Conservation (phyloP, 2,888 invertebrate genomes). For the Leucophenga maculata region DNA sequence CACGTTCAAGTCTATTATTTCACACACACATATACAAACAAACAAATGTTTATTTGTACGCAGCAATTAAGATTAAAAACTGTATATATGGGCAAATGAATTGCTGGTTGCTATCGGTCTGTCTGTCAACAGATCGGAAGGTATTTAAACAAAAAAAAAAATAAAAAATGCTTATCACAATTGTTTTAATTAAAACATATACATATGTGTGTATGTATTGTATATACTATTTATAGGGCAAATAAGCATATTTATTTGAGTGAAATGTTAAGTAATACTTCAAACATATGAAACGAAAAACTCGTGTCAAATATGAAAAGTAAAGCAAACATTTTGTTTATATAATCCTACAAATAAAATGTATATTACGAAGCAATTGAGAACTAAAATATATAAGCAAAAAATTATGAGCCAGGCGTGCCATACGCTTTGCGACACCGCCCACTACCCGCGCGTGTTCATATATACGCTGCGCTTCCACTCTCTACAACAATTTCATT, state of each 20-base stretch:
- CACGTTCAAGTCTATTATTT: no score
- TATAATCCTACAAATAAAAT: no score
- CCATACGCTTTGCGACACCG: slow-evolving; percentile 1
- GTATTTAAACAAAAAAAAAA: not conserved
- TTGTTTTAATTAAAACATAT: not conserved
- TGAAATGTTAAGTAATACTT: no score
- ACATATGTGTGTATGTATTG: not conserved
- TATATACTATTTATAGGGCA: not conserved
- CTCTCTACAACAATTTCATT: not conserved
- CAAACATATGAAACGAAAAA: no score
- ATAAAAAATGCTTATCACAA: slow-evolving; percentile 19
- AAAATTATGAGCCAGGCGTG: slow-evolving; percentile 12
- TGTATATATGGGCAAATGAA: not conserved
- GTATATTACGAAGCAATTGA: no score
- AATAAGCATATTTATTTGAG: no score
- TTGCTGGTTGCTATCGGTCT: not conserved
- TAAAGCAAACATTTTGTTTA: slow-evolving; percentile 1
- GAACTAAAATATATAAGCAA: not conserved
- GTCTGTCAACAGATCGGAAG: not conserved
- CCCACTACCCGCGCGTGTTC: not conserved
- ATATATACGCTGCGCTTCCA: not conserved
- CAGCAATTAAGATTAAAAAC: slow-evolving; percentile 6
- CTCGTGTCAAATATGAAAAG: not conserved
- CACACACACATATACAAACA: slow-evolving; percentile 18
- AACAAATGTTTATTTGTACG: not conserved